A percentile compares a stretch with the other conserved stretches of the same genome.
Conservation (phyloP, 2,888 invertebrate species). For the Thyatira batis region DNA sequence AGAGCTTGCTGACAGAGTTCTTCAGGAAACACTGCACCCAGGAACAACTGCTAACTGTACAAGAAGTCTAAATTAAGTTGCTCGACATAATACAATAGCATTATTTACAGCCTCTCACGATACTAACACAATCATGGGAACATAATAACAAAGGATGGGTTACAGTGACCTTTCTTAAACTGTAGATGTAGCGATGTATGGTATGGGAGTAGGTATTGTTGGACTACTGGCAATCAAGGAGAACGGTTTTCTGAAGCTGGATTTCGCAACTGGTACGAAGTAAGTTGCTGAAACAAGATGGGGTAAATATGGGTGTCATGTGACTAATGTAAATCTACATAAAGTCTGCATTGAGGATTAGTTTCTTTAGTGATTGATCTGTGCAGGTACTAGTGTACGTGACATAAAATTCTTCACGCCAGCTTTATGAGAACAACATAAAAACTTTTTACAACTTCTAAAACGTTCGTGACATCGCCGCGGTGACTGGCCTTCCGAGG, state of each 20-base stretch:
- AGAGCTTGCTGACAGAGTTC: no score
- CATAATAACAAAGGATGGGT: neutral
- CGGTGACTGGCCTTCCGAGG: neutral
- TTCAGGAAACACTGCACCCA: neutral
- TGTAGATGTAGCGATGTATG: neutral
- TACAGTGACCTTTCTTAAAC: neutral
- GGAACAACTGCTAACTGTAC: neutral
- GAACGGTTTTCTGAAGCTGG: neutral
- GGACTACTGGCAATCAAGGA: neutral
- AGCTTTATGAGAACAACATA: neutral
- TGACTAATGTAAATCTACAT: no score
- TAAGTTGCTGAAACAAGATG: no score
- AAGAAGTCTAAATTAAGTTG: neutral
- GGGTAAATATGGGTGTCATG: no score
- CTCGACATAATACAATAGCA: neutral
- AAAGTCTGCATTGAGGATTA: no score
- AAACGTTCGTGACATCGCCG: neutral
- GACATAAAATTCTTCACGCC: no score
- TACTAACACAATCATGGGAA: neutral
- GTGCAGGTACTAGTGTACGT: no score
- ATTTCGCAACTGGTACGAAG: neutral
- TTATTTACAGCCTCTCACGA: neutral
- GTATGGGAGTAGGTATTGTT: neutral
- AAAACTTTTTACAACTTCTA: neutral
- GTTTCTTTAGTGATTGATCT: no score